These are phyloP conservation scores for Dendrolimus pini DNA, from an alignment of 2,888 invertebrate genomes.

Conservation along the genomic window DNA sequence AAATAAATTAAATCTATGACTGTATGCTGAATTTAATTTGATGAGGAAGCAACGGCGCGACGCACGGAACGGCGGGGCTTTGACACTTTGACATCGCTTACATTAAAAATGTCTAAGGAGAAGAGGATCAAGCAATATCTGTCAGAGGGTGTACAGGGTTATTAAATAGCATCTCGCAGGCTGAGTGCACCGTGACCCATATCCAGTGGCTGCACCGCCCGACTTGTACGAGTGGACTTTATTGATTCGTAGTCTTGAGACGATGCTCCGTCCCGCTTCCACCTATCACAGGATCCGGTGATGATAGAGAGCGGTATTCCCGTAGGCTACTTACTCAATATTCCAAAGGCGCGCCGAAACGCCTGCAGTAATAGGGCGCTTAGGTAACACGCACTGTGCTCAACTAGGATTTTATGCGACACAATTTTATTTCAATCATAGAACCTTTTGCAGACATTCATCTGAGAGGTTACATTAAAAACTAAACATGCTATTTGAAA, in stretches of 20 bases:
- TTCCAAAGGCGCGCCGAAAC: slow-evolving; percentile 53
- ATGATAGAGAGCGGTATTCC: slow-evolving; percentile 29
- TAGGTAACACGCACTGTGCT: slow-evolving; percentile 49
- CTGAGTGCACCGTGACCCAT: slow-evolving; percentile 72
- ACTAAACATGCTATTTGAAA: too few species aligned
- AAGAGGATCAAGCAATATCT: slow-evolving; percentile 51
- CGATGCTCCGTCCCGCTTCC: slow-evolving; percentile 56
- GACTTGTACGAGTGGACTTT: slow-evolving; percentile 74
- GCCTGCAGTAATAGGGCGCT: slow-evolving; percentile 55
- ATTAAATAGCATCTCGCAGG: slow-evolving; percentile 62
- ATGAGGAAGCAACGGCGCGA: too few species aligned
- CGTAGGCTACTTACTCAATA: slow-evolving; percentile 69
- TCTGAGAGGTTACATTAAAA: too few species aligned
- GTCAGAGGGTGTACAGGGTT: slow-evolving; percentile 49
- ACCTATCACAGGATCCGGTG: slow-evolving; percentile 19
- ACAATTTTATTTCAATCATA: background rate
- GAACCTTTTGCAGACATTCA: too few species aligned
- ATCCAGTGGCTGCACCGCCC: slow-evolving; percentile 65
- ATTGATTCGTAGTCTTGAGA: slow-evolving; percentile 78
- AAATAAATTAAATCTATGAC: too few species aligned
- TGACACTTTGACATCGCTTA: slow-evolving; percentile 25
- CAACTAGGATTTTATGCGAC: slow-evolving; percentile 38
- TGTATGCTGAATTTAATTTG: too few species aligned
- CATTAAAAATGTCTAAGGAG: slow-evolving; percentile 27
- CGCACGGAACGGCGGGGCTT: too few species aligned